Evolutionary conservation across 2,888 invertebrate genomes (phyloP).

Genomic region (Furcula furcula): DNA sequence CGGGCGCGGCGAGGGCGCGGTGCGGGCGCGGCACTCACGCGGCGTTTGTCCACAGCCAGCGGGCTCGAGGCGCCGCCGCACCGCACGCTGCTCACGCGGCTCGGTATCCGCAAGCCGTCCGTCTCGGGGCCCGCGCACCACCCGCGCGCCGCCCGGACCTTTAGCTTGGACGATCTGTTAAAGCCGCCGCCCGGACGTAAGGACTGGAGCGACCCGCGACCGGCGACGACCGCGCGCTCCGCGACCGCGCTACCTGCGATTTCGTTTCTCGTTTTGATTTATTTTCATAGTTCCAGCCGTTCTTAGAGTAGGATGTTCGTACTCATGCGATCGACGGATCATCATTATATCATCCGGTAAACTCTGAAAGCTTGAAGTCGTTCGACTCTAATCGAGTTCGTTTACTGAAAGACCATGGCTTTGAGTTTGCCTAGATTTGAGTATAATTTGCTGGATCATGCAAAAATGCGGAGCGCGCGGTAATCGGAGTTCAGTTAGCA

Average conservation of each 20-base stretch:
- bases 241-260: constrained; percentile 34
- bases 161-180: constrained; percentile 94
- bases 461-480: constrained; percentile 73
- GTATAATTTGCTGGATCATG: constrained; percentile 36
- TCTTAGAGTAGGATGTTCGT: too few species aligned
- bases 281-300: too few species aligned
- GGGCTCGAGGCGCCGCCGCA: constrained; percentile 73
- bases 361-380: constrained; percentile 18
- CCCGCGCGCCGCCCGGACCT: constrained; percentile 89
- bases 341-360: too few species aligned
- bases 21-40: constrained; percentile 30
- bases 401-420: constrained; percentile 27
- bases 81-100: constrained; percentile 89
- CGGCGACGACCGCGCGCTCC: constrained; percentile 67
- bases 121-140: constrained; percentile 89
- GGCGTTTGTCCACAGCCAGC: constrained; percentile 80
- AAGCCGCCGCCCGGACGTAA: constrained; percentile 92
- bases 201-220: constrained; percentile 77
- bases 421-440: constrained; percentile 18
- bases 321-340: too few species aligned
- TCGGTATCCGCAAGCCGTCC: constrained; percentile 94
- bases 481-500: constrained; percentile 51
- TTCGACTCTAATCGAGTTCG: constrained; percentile 15
- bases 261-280: too few species aligned
- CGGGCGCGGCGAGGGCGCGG: constrained; percentile 48